Evolutionary conservation across 2,113 vertebrate genomes (phyloP).

Genomic region (Daboia siamensis): DNA sequence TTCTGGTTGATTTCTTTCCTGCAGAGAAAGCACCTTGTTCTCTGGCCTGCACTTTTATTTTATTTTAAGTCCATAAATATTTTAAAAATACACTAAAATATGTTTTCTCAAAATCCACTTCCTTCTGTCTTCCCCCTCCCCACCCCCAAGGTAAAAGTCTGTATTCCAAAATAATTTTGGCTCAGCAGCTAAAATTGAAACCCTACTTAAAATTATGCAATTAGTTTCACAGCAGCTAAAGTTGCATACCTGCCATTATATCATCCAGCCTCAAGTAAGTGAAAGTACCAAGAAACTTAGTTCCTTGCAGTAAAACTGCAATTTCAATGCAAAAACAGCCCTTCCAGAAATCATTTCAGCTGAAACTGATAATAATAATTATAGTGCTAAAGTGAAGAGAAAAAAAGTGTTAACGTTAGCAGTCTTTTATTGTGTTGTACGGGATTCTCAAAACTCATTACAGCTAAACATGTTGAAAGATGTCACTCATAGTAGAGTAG

Average conservation of each 20-base stretch:
- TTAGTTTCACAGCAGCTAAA: conserved; percentile 24
- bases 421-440: not conserved
- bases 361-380: not conserved
- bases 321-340: not conserved
- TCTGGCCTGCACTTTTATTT: not conserved
- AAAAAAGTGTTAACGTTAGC: not conserved
- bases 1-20: not conserved
- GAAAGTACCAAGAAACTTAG: not conserved
- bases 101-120: not conserved
- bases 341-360: conserved; percentile 16
- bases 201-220: conserved; percentile 18
- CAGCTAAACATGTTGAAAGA: not conserved
- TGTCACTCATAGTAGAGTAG: not conserved
- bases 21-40: not conserved
- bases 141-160: not conserved
- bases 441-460: not conserved
- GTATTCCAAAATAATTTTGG: conserved; percentile 20
- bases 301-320: not conserved
- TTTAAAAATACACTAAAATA: not conserved
- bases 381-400: not conserved
- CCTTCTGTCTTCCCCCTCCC: conserved; percentile 11
- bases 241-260: not conserved
- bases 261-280: not conserved
- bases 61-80: not conserved
- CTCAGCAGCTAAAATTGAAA: conserved; percentile 16